phyloP scores from a whole-genome alignment of 1,140 invertebrate genomes.

The Drosophila busckii region DNA sequence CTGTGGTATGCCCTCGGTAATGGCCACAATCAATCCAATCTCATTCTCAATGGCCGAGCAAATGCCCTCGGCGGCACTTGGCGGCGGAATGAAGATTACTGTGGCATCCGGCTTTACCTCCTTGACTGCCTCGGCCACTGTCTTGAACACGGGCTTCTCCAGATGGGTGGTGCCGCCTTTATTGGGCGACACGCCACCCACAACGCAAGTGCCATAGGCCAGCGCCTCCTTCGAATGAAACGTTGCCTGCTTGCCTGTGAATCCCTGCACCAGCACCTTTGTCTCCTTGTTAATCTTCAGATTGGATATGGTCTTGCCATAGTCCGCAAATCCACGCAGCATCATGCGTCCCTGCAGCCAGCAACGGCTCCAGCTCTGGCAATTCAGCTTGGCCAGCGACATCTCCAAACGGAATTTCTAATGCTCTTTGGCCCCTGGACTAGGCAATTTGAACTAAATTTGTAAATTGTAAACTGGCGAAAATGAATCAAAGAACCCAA shows the following conservation, averaged over 20 bases:
- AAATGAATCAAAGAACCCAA: too few species aligned
- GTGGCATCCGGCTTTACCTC: constrained; percentile 92
- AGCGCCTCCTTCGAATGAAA: constrained; percentile 96
- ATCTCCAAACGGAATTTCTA: too few species aligned
- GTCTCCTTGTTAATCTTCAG: constrained; percentile 90
- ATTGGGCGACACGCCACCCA: constrained; percentile 97
- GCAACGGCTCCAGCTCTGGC: constrained; percentile 11
- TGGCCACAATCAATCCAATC: constrained; percentile 97
- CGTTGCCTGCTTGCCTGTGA: constrained; percentile 97
- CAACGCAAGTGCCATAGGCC: constrained; percentile 98
- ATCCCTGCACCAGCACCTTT: constrained; percentile 97
- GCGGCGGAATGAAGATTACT: constrained; percentile 98
- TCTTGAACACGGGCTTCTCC: constrained; percentile 95
- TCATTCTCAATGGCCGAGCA: constrained; percentile 97
- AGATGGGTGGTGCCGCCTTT: constrained; percentile 97
- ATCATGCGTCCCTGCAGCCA: neutral
- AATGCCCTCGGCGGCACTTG: constrained; percentile 93
- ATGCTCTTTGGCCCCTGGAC: too few species aligned
- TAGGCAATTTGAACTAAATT: too few species aligned
- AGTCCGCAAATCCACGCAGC: constrained; percentile 70
- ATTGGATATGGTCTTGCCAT: constrained; percentile 88
- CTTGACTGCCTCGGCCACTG: constrained; percentile 88
- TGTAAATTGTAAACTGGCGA: too few species aligned
- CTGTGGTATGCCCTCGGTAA: constrained; percentile 99
- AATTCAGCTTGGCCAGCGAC: too few species aligned